A percentile compares a stretch with the other conserved stretches of the same genome.
Conservation (phyloP, 2,113 vertebrate genomes). For the Pao palembangensis region DNA sequence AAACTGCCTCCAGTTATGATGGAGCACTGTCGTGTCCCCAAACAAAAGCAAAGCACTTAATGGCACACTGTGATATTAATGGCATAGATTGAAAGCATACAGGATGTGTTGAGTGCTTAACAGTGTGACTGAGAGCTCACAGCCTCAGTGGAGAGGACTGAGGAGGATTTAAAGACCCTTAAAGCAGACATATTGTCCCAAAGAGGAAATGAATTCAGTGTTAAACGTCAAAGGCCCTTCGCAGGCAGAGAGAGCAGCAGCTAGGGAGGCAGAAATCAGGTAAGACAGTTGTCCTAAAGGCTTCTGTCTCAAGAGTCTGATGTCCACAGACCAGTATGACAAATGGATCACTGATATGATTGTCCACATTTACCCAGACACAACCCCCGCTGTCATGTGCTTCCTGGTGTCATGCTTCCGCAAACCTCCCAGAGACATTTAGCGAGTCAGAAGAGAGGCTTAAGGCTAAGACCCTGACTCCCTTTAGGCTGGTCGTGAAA, state of each 20-base stretch:
- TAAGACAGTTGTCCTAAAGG: constrained; percentile 4
- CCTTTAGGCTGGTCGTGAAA: constrained; percentile 70
- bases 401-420: constrained; percentile 52
- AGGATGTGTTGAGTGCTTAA: not conserved
- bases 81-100: not conserved
- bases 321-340: constrained; percentile 10
- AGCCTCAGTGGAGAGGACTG: not conserved
- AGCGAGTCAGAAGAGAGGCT: constrained; percentile 50
- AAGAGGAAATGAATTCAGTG: constrained; percentile 13
- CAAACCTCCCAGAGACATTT: constrained; percentile 67
- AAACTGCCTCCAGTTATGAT: constrained; percentile 8
- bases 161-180: constrained; percentile 6
- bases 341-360: constrained; percentile 14
- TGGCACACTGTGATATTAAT: constrained; percentile 1
- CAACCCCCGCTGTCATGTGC: constrained; percentile 26
- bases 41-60: not conserved
- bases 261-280: constrained; percentile 13
- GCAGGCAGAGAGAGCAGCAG: not conserved
- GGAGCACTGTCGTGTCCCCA: not conserved
- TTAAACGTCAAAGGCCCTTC: constrained; percentile 10
- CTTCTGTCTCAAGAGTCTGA: constrained; percentile 1
- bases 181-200: constrained; percentile 3
- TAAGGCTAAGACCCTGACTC: constrained; percentile 44
- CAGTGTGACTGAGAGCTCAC: not conserved
- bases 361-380: constrained; percentile 14